Conservation (phyloP, 2,888 invertebrate genomes). For the Lycocerus yunnanus region DNA sequence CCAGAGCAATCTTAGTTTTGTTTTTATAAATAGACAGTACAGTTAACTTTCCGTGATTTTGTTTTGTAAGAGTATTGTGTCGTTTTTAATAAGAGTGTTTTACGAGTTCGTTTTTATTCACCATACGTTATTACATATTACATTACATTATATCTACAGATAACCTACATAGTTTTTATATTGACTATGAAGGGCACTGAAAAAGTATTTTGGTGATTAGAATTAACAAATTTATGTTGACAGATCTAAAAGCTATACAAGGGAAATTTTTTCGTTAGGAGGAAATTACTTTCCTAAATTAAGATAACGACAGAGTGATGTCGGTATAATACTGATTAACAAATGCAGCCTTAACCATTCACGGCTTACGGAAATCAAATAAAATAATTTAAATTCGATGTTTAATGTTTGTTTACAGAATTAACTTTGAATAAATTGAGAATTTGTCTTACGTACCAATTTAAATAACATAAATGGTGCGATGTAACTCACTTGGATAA, state of each 20-base stretch:
- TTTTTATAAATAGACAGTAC: no score
- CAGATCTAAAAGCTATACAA: not conserved
- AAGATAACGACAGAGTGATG: not conserved
- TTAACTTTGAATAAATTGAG: not conserved
- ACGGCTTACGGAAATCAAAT: not conserved
- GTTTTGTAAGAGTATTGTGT: no score
- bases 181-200: not conserved
- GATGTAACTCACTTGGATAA: not conserved
- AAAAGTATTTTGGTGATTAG: not conserved
- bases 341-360: not conserved
- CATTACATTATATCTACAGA: no score
- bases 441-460: not conserved
- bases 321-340: not conserved
- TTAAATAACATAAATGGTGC: not conserved
- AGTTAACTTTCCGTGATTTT: no score
- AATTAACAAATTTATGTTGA: not conserved
- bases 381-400: not conserved
- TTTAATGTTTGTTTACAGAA: not conserved
- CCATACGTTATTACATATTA: no score
- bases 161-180: not conserved
- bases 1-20: no score
- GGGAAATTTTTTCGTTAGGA: not conserved
- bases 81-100: no score
- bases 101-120: no score
- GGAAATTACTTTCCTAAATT: not conserved